Conservation (phyloP, 2,797 vertebrate species). For the Linurgus olivaceus region DNA sequence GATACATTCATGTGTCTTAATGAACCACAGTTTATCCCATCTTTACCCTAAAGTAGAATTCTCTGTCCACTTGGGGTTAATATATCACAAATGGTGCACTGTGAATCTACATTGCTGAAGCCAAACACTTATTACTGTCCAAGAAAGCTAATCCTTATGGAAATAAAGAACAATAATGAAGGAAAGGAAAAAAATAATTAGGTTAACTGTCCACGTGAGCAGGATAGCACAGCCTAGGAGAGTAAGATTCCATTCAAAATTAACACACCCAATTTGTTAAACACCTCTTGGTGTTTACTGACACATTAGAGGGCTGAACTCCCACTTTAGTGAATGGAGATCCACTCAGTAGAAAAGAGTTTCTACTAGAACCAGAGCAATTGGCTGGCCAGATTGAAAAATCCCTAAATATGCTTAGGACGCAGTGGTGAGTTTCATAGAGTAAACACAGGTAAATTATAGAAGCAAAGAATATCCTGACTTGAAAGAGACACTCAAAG, state of each 20-base stretch:
- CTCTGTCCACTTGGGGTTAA: not conserved
- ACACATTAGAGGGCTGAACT: not conserved
- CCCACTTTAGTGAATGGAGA: not conserved
- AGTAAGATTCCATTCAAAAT: not conserved
- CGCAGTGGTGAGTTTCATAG: not conserved
- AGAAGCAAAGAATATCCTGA: not conserved
- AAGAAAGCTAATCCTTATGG: not conserved
- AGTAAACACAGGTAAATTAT: not conserved
- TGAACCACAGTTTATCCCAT: not conserved
- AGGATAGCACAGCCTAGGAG: not conserved
- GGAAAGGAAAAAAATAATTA: not conserved
- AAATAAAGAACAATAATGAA: not conserved
- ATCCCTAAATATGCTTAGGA: not conserved
- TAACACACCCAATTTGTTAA: not conserved
- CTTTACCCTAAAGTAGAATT: not conserved
- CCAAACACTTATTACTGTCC: not conserved
- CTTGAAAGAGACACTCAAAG: not conserved
- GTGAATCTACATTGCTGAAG: not conserved
- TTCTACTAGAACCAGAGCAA: not conserved
- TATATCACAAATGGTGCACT: not conserved
- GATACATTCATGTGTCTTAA: not conserved
- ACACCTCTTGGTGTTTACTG: not conserved
- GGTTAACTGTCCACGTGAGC: rapidly evolving
- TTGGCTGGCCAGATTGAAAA: not conserved
- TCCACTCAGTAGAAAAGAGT: not conserved